These are phyloP conservation scores for Xenotilapia longispinis DNA, from an alignment of 2,113 vertebrate species.

Conservation along the genomic window DNA sequence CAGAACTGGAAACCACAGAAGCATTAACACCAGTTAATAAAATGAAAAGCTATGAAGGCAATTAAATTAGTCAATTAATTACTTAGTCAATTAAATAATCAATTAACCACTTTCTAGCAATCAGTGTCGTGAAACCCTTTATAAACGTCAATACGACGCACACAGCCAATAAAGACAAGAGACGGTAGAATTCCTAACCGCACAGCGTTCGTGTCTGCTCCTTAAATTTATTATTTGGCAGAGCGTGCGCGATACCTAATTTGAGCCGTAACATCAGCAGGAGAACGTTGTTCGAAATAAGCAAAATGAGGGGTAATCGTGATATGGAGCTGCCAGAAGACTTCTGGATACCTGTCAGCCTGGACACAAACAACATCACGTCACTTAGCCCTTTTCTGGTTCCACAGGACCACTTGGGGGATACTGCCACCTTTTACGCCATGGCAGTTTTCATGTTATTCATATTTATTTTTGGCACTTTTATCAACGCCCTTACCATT, in stretches of 20 bases:
- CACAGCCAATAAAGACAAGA: neutral
- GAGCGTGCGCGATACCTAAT: neutral
- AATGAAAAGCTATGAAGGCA: neutral
- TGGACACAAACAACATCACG: slow-evolving; percentile 67
- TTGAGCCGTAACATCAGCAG: neutral
- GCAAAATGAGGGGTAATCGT: neutral
- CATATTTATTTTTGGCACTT: slow-evolving; percentile 44
- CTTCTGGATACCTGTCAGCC: slow-evolving; percentile 65
- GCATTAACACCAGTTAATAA: neutral
- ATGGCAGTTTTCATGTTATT: slow-evolving; percentile 67
- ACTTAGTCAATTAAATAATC: neutral
- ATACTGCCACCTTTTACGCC: slow-evolving; percentile 19
- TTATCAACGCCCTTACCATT: slow-evolving; percentile 67
- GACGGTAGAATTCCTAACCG: neutral
- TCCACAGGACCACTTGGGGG: slow-evolving; percentile 71
- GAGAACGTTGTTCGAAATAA: neutral
- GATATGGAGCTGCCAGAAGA: slow-evolving; percentile 63
- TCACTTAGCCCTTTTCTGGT: slow-evolving; percentile 71
- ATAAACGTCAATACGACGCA: neutral
- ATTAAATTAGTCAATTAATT: neutral
- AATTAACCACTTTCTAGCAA: neutral
- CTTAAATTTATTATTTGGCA: neutral
- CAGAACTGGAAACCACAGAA: neutral
- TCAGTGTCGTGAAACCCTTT: neutral
- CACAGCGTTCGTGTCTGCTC: neutral